Evolutionary conservation across 2,888 invertebrate species (phyloP).

Genomic region (Tubulanus polymorphus): DNA sequence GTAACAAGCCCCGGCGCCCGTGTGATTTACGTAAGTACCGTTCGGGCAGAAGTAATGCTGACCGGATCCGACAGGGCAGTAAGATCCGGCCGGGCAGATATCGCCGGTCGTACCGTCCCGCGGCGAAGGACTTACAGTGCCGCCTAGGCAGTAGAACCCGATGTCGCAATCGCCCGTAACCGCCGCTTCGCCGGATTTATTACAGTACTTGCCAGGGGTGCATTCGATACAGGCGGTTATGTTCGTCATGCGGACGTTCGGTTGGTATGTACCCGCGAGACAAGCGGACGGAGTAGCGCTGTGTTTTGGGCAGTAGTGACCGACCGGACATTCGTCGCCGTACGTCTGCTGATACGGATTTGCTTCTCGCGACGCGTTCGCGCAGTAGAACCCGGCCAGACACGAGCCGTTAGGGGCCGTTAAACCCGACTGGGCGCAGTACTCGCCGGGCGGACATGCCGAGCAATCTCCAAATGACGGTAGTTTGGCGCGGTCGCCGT

Average conservation of each 20-base stretch:
- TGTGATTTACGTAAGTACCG: slow-evolving; percentile 48
- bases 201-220: slow-evolving; percentile 43
- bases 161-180: slow-evolving; percentile 38
- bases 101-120: slow-evolving; percentile 40
- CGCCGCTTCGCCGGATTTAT: slow-evolving; percentile 30
- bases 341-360: slow-evolving; percentile 38
- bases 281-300: slow-evolving; percentile 42
- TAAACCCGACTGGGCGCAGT: slow-evolving; percentile 38
- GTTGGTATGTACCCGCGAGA: slow-evolving; percentile 44
- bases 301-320: slow-evolving; percentile 38
- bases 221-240: slow-evolving; percentile 36
- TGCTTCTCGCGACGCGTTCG: slow-evolving; percentile 39
- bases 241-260: slow-evolving; percentile 29
- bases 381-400: slow-evolving; percentile 43
- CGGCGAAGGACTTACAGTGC: slow-evolving; percentile 34
- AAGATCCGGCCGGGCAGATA: slow-evolving; percentile 44
- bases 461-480: slow-evolving; percentile 41
- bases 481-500: slow-evolving; percentile 35
- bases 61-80: slow-evolving; percentile 37
- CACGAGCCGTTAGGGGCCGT: slow-evolving; percentile 37
- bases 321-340: slow-evolving; percentile 46
- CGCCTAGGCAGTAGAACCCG: slow-evolving; percentile 42
- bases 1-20: slow-evolving; percentile 40
- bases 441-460: slow-evolving; percentile 44
- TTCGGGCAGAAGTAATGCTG: slow-evolving; percentile 41